Evolutionary conservation across 2,888 invertebrate genomes (phyloP).

Genomic region (Drosophila paucipuncta): DNA sequence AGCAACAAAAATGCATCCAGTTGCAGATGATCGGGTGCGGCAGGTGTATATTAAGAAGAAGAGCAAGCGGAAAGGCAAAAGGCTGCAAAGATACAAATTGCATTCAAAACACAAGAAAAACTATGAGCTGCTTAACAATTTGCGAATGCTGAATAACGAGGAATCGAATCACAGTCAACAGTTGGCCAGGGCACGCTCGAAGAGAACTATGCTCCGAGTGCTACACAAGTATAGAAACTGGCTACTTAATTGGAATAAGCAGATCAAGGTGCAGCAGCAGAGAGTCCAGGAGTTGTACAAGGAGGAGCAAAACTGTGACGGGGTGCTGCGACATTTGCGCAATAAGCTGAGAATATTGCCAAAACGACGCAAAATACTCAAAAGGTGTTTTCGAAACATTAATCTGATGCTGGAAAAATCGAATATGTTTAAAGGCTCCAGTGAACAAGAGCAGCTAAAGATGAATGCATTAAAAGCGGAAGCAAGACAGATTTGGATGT

Average conservation of each 20-base stretch:
- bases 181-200: not conserved
- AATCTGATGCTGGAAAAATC: not conserved
- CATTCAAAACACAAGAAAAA: conserved; percentile 28
- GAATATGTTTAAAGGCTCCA: not conserved
- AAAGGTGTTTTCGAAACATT: conserved; percentile 12
- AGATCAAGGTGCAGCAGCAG: conserved; percentile 16
- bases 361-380: conserved; percentile 1
- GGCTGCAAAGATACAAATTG: conserved; percentile 15
- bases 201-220: not conserved
- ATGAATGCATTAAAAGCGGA: conserved; percentile 23
- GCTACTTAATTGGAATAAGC: conserved; percentile 34
- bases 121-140: conserved; percentile 5
- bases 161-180: not conserved
- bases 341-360: conserved; percentile 26
- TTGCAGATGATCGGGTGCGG: conserved; percentile 13
- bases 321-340: conserved; percentile 13
- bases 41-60: conserved; percentile 27
- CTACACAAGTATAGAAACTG: conserved; percentile 20
- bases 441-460: no score
- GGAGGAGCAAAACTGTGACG: conserved; percentile 13
- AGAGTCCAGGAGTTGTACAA: conserved; percentile 11
- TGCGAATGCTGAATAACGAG: conserved; percentile 16
- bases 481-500: conserved; percentile 4
- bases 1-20: conserved; percentile 17
- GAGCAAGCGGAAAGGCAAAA: conserved; percentile 26